Conservation (phyloP, 2,113 vertebrate genomes). For the Poicephalus meyeri region DNA sequence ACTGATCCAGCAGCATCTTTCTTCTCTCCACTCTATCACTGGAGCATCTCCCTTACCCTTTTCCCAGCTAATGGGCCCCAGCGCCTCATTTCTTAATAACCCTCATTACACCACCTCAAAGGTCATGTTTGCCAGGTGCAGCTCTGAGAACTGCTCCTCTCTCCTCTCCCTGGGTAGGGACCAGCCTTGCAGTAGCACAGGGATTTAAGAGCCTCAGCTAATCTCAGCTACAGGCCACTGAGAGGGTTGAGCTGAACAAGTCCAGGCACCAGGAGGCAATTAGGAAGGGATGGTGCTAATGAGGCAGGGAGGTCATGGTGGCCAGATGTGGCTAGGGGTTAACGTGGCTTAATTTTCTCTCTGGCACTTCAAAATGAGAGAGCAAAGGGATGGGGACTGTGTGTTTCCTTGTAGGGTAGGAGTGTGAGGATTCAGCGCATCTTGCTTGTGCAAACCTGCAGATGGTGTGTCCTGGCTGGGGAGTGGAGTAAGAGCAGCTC, state of each 20-base stretch:
- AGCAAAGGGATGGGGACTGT: neutral
- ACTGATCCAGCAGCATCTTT: neutral
- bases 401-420: neutral
- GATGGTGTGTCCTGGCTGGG: neutral
- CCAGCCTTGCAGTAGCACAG: neutral
- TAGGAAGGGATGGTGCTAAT: neutral
- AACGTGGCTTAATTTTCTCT: neutral
- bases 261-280: neutral
- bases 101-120: neutral
- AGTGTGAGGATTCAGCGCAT: neutral
- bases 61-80: neutral
- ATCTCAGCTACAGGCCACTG: neutral
- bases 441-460: neutral
- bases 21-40: neutral
- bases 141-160: neutral
- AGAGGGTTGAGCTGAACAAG: neutral
- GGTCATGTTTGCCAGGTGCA: fast-evolving
- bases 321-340: neutral
- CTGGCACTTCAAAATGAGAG: neutral
- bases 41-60: neutral
- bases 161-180: neutral
- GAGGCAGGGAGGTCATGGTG: neutral
- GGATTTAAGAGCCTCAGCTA: neutral
- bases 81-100: neutral
- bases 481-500: neutral